These are phyloP conservation scores for Drosophila ustulata DNA, from an alignment of 2,888 invertebrate species.

Conservation along the genomic window DNA sequence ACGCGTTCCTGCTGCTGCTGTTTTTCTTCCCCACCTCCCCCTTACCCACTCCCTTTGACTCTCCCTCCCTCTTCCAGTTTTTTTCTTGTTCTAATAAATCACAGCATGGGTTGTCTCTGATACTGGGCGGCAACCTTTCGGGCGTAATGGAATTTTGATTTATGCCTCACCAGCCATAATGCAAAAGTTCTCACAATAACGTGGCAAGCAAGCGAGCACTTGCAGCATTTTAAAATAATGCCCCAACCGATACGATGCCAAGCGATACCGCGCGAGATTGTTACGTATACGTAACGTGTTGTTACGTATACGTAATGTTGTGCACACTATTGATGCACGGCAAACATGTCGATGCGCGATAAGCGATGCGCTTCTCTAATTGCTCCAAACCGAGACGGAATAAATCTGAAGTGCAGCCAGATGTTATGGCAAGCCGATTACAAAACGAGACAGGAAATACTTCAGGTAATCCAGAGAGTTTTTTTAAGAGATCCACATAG, in stretches of 20 bases:
- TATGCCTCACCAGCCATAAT: slow-evolving; percentile 81
- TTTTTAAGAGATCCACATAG: no score
- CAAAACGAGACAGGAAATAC: neutral
- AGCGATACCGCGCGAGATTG: neutral
- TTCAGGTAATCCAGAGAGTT: no score
- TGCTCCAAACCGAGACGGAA: neutral
- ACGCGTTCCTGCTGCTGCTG: slow-evolving; percentile 77
- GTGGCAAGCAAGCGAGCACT: slow-evolving; percentile 43
- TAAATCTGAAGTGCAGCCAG: no score
- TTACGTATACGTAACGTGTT: slow-evolving; percentile 50
- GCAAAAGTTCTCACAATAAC: slow-evolving; percentile 80
- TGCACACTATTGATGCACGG: slow-evolving; percentile 46
- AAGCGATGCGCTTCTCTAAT: slow-evolving; percentile 10
- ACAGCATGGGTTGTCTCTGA: slow-evolving; percentile 84
- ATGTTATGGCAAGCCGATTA: neutral
- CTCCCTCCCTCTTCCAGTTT: slow-evolving; percentile 17
- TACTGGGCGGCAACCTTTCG: slow-evolving; percentile 80
- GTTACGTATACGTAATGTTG: slow-evolving; percentile 54
- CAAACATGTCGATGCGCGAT: slow-evolving; percentile 7
- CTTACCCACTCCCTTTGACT: no score
- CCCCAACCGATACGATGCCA: slow-evolving; percentile 10
- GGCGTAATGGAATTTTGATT: slow-evolving; percentile 84
- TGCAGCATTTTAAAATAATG: slow-evolving; percentile 54
- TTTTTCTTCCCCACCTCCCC: slow-evolving; percentile 34
- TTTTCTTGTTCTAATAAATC: slow-evolving; percentile 79